Evolutionary conservation across 2,888 invertebrate species (phyloP).

Genomic region (Calameuta idolon): DNA sequence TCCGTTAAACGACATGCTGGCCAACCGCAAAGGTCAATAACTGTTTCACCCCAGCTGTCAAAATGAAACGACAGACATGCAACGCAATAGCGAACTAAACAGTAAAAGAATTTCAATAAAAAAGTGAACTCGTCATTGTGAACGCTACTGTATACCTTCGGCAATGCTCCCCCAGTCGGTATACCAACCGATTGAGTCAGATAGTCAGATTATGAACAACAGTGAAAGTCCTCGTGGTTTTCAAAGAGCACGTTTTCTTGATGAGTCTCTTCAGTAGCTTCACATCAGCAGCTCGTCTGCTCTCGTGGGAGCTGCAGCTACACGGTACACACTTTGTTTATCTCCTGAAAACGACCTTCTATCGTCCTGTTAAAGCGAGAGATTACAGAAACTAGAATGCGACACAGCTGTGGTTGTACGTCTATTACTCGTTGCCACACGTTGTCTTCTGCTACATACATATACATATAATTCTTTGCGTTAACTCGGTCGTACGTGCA

Average conservation of each 20-base stretch:
- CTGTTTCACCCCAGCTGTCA: not conserved
- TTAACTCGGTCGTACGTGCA: not conserved
- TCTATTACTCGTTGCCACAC: not conserved
- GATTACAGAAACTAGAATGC: slow-evolving; percentile 14
- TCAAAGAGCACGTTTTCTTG: slow-evolving; percentile 13
- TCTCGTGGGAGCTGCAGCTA: not conserved
- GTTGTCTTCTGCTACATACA: not conserved
- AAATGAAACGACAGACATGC: not conserved
- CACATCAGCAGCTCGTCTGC: slow-evolving; percentile 1
- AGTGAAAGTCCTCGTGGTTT: slow-evolving; percentile 25
- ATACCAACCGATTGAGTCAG: slow-evolving; percentile 16
- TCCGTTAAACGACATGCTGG: not conserved
- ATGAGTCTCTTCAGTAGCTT: not conserved
- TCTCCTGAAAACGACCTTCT: not conserved
- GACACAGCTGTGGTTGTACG: slow-evolving; percentile 15
- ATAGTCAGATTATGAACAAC: slow-evolving; percentile 18
- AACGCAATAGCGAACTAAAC: not conserved
- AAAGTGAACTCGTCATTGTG: not conserved
- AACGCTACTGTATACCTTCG: not conserved
- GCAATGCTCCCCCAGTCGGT: not conserved
- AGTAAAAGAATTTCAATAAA: not conserved
- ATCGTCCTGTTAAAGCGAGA: not conserved
- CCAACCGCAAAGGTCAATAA: not conserved
- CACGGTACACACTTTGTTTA: not conserved
- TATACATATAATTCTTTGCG: not conserved